Evolutionary conservation across 2,888 invertebrate genomes (phyloP), one percentile per base, ranked within the genome.

Genomic region (Lochmaea crataegi): DNA sequence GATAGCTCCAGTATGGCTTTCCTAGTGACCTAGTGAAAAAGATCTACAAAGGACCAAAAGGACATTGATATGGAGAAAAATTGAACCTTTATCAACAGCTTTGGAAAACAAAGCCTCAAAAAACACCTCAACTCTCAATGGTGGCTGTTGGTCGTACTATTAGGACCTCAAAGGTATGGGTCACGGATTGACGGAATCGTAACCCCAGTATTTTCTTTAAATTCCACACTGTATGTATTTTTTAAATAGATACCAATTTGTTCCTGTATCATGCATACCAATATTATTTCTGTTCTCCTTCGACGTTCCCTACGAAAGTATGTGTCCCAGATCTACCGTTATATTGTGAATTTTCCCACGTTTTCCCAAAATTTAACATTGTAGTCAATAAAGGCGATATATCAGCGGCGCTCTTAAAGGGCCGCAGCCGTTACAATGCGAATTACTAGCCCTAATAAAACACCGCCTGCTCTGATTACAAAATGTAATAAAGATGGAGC

Each of bases 391-490:
- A 84, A 83, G 80, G 81, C 82, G 78, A 84, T 84, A 83, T 83
- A 84, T 84, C 84, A 83, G 81, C 78, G 78, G 82, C 82, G 80
- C 83, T 84, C 83, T 83, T 81, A 82, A 83, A 65, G 69, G 69
- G 81, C 80, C 82, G 76, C 83, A 83, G 83, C 82, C 82, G 82
- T 78, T 80, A 81, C 82, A 69, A 73, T 69, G 82, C 82, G 83
- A 84, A 84, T 84, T 84, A 84, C 84, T 80, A 75, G 78, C 80
- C 77, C 81, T 81, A 83, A 83, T 83, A 85, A 85, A 84, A 84
- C 83, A 84, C 84, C 83, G 83, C 82, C 84, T 80, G 83, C 80
- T 80, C 83, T 84, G 84, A 85, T 84, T 84, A 84, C 84, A 82
- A 82, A 84, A 83, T 82, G 83, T 83, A 84, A 85, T 85, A 85